Conservation (phyloP, 1,140 invertebrate genomes). For the Drosophila persimilis region DNA sequence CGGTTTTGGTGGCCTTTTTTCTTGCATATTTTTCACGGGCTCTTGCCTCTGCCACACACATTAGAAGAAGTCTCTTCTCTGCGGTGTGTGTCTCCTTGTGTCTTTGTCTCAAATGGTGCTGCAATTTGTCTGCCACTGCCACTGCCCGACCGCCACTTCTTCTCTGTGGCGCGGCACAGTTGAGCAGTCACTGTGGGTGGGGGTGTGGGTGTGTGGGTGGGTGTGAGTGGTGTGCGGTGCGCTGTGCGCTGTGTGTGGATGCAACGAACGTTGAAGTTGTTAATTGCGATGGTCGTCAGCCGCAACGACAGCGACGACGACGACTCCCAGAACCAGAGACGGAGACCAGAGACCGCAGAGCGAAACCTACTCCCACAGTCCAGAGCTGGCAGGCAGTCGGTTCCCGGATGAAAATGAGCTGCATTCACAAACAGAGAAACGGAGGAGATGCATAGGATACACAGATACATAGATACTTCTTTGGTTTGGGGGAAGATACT, state of each 20-base stretch:
- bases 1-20: constrained; percentile 44
- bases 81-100: constrained; percentile 29
- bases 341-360: constrained; percentile 7
- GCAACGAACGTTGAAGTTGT: constrained; percentile 80
- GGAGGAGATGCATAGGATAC: neutral
- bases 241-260: constrained; percentile 29
- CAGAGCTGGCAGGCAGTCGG: neutral
- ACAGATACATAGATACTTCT: neutral
- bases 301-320: constrained; percentile 54
- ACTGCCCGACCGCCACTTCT: constrained; percentile 7
- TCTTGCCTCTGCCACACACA: constrained; percentile 26
- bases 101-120: constrained; percentile 60
- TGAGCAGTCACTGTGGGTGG: constrained; percentile 15
- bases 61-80: constrained; percentile 29
- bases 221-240: neutral
- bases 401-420: constrained; percentile 47
- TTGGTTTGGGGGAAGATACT: constrained; percentile 11
- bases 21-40: constrained; percentile 75
- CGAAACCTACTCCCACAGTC: constrained; percentile 64
- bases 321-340: neutral
- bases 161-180: constrained; percentile 11
- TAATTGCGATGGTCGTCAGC: constrained; percentile 72
- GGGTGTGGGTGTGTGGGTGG: no score
- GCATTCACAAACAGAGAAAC: constrained; percentile 44
- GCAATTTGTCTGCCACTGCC: constrained; percentile 63